A percentile compares a stretch with the other conserved stretches of the same genome.
Conservation (phyloP, 2,113 vertebrate species). For the Turdus rufiventris region DNA sequence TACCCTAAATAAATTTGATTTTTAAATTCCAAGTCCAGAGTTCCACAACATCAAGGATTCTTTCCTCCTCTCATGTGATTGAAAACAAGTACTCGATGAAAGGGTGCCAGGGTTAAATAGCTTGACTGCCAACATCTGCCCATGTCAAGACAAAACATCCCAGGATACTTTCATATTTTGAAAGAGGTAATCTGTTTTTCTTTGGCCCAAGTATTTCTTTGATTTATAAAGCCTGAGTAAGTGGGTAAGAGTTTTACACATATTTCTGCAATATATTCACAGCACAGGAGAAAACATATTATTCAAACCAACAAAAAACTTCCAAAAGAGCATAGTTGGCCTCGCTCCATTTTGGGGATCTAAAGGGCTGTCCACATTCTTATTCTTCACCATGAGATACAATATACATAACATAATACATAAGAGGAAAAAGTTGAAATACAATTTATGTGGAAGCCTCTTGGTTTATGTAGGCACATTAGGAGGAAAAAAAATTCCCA, state of each 20-base stretch:
- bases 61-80: not conserved
- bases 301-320: not conserved
- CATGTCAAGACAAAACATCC: conserved; percentile 45
- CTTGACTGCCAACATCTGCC: conserved; percentile 11
- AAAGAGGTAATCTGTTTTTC: conserved; percentile 22
- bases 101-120: not conserved
- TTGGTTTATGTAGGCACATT: not conserved
- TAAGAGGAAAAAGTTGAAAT: not conserved
- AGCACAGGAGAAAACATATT: not conserved
- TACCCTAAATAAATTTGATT: not conserved
- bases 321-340: not conserved
- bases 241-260: not conserved
- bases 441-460: not conserved
- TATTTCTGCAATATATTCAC: not conserved
- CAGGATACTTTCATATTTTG: conserved; percentile 1
- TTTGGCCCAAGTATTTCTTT: not conserved
- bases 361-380: not conserved
- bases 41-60: not conserved
- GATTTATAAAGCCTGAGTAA: not conserved
- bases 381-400: not conserved
- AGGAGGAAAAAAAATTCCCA: not conserved
- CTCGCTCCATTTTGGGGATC: not conserved
- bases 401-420: not conserved
- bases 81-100: conserved; percentile 1
- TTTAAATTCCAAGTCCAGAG: not conserved